Percentiles rank a stretch among this genome's conserved stretches.
Conservation (phyloP, 2,113 vertebrate genomes). For the Lamprologus ornatipinnis region DNA sequence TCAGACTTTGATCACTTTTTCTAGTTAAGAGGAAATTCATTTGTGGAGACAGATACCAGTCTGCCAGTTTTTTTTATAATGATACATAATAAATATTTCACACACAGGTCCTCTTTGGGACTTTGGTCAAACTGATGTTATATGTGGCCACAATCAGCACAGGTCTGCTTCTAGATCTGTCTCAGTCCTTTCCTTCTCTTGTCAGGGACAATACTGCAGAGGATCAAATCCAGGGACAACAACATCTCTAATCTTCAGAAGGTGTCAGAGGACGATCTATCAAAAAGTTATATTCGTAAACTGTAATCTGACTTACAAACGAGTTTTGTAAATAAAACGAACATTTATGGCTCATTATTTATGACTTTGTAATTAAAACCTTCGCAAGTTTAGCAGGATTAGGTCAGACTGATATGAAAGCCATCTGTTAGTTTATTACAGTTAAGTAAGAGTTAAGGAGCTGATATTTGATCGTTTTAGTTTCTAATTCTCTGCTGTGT, state of each 20-base stretch:
- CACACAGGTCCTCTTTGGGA: background rate
- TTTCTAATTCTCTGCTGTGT: background rate
- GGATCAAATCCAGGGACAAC: background rate
- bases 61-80: background rate
- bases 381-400: background rate
- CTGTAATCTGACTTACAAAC: background rate
- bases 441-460: background rate
- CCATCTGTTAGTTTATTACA: background rate
- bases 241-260: slow-evolving; percentile 23
- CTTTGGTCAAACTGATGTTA: background rate
- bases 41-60: background rate
- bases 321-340: background rate
- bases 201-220: fast-evolving
- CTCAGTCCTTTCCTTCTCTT: background rate
- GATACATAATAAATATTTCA: background rate
- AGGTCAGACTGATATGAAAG: background rate
- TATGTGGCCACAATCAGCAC: background rate
- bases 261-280: slow-evolving; percentile 19
- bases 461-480: background rate
- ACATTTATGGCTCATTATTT: background rate
- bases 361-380: background rate
- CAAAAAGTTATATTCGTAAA: slow-evolving; percentile 13
- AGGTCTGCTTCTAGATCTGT: background rate
- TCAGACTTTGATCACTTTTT: background rate
- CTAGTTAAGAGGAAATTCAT: background rate